Evolutionary conservation across 2,888 invertebrate genomes (phyloP).

Genomic region (Mechanitis messenoides): DNA sequence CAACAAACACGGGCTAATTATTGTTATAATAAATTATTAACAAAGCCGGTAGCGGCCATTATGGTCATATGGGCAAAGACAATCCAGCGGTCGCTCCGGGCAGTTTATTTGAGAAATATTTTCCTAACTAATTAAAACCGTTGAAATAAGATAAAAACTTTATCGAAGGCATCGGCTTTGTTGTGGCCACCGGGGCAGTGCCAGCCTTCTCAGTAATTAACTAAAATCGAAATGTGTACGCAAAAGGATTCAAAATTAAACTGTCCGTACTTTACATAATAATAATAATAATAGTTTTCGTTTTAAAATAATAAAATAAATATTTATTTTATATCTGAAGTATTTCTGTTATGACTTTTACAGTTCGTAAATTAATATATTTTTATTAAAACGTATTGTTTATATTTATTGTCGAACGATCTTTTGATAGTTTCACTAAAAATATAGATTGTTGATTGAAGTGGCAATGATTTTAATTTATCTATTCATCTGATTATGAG

Average conservation of each 20-base stretch:
- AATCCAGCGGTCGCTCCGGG: slow-evolving; percentile 53
- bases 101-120: slow-evolving; percentile 73
- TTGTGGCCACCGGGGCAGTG: slow-evolving; percentile 58
- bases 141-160: slow-evolving; percentile 74
- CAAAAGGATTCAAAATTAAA: slow-evolving; percentile 14
- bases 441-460: too few species aligned
- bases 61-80: slow-evolving; percentile 62
- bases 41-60: slow-evolving; percentile 62
- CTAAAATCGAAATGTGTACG: slow-evolving; percentile 44
- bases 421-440: too few species aligned
- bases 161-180: slow-evolving; percentile 75
- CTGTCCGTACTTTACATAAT: slow-evolving; percentile 1
- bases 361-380: too few species aligned
- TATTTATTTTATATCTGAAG: too few species aligned
- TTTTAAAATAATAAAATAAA: too few species aligned
- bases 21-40: slow-evolving; percentile 56
- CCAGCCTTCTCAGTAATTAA: slow-evolving; percentile 68
- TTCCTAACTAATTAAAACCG: slow-evolving; percentile 77
- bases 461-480: too few species aligned
- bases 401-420: too few species aligned
- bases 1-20: slow-evolving; percentile 53
- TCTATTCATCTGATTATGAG: too few species aligned
- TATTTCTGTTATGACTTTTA: too few species aligned
- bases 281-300: background rate
- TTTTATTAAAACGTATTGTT: too few species aligned